A percentile compares a stretch with the other conserved stretches of the same genome.
Evolutionary conservation across 1,140 invertebrate species (phyloP).

Genomic region (Cotesia typhae): DNA sequence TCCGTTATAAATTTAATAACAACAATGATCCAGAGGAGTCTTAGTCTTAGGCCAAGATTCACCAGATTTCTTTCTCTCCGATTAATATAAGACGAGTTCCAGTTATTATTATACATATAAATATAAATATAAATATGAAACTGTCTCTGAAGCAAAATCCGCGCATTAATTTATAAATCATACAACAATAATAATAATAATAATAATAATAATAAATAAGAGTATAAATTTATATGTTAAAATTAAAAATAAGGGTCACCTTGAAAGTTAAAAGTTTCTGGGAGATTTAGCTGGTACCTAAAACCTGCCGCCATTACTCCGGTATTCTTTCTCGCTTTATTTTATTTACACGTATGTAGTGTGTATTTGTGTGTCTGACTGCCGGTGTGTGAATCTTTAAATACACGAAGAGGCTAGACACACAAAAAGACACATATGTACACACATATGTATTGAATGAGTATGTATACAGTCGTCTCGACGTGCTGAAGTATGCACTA

Average conservation of each 20-base stretch:
- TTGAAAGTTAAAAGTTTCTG: constrained; percentile 2
- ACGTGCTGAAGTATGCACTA: constrained; percentile 59
- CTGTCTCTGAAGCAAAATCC: constrained; percentile 6
- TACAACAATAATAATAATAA: no score
- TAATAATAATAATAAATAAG: neutral
- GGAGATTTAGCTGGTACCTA: constrained; percentile 11
- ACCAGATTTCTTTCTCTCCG: no score
- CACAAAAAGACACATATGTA: no score
- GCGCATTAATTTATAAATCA: constrained; percentile 7
- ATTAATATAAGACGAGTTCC: no score
- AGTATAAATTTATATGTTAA: neutral
- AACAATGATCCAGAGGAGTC: no score
- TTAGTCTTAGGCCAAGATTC: no score
- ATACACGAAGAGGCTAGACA: no score
- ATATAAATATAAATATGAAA: neutral
- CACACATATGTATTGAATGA: no score
- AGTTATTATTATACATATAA: neutral
- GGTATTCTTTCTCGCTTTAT: neutral
- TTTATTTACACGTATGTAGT: neutral
- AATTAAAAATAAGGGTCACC: constrained; percentile 5
- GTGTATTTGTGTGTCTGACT: neutral
- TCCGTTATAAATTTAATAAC: no score
- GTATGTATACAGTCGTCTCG: constrained; percentile 29
- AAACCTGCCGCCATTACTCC: constrained; percentile 11
- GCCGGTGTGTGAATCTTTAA: constrained; percentile 2